phyloP scores from a whole-genome alignment of 2,797 vertebrate genomes.

The Sebastes cheni region DNA sequence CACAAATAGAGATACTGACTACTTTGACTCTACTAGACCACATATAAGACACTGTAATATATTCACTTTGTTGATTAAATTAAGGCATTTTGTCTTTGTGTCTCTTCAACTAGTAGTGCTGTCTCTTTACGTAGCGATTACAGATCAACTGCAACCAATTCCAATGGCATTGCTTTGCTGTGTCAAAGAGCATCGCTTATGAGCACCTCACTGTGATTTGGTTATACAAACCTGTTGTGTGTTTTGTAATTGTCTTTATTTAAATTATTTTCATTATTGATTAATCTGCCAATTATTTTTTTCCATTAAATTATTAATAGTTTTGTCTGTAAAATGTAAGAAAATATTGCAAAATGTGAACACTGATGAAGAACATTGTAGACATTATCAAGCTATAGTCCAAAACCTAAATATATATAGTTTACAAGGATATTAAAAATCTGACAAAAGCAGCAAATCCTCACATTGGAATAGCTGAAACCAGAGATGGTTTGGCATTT shows the following conservation, averaged over 20 bases:
- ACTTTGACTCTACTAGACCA: neutral
- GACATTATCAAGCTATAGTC: accelerated
- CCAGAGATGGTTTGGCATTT: neutral
- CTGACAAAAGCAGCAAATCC: too few relatives aligned
- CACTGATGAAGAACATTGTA: neutral
- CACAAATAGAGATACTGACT: neutral
- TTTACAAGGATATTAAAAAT: too few relatives aligned
- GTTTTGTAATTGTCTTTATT: neutral
- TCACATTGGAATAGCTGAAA: neutral
- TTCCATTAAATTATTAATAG: neutral
- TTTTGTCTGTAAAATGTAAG: neutral
- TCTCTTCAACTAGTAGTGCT: neutral
- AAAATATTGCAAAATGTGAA: neutral
- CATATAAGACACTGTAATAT: neutral
- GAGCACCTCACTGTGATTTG: neutral
- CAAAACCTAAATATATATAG: too few relatives aligned
- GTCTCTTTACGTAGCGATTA: neutral
- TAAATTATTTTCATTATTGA: neutral
- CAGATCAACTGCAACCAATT: neutral
- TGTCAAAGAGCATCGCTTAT: neutral
- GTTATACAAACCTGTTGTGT: neutral
- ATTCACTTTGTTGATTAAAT: neutral
- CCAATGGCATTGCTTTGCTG: neutral
- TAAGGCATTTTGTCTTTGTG: neutral
- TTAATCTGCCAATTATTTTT: neutral